A percentile compares a stretch with the other conserved stretches of the same genome.
Evolutionary conservation across 2,797 vertebrate species (phyloP).

Genomic region (Sebastes nivosus): DNA sequence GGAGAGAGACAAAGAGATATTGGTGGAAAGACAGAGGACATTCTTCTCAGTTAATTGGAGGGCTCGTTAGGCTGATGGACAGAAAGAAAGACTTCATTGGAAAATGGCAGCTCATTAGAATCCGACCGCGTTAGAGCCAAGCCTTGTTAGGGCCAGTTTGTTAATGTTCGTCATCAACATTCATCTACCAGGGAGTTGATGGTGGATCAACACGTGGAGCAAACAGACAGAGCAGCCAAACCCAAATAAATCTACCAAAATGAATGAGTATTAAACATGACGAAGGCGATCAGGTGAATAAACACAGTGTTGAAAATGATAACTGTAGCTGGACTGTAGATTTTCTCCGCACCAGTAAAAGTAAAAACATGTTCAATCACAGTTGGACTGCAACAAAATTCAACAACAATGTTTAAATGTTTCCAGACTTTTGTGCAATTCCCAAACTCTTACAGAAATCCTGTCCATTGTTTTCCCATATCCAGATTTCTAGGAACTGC

Average conservation of each 20-base stretch:
- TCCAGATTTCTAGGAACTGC: neutral
- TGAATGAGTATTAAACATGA: neutral
- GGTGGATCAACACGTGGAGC: neutral
- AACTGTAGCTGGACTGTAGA: neutral
- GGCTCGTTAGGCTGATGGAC: slow-evolving; percentile 64
- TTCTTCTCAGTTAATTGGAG: slow-evolving; percentile 66
- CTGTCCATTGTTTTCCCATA: neutral
- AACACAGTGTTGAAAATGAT: neutral
- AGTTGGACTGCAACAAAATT: neutral
- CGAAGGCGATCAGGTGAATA: neutral
- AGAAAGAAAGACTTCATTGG: slow-evolving; percentile 52
- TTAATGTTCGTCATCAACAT: slow-evolving; percentile 27
- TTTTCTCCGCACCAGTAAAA: neutral
- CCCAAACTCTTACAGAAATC: neutral
- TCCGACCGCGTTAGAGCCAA: slow-evolving; percentile 23
- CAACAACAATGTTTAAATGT: neutral
- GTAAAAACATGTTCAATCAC: neutral
- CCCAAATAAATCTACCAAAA: neutral
- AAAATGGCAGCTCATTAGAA: slow-evolving; percentile 62
- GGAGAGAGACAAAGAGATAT: slow-evolving; percentile 37
- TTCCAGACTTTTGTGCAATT: neutral
- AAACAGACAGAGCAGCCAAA: neutral
- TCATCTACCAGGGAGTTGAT: slow-evolving; percentile 1
- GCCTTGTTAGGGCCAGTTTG: slow-evolving; percentile 43
- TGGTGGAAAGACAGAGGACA: slow-evolving; percentile 36